Evolutionary conservation across 2,113 vertebrate genomes (phyloP), one percentile per base, ranked within the genome.

Genomic region (Butastur rufipennis): DNA sequence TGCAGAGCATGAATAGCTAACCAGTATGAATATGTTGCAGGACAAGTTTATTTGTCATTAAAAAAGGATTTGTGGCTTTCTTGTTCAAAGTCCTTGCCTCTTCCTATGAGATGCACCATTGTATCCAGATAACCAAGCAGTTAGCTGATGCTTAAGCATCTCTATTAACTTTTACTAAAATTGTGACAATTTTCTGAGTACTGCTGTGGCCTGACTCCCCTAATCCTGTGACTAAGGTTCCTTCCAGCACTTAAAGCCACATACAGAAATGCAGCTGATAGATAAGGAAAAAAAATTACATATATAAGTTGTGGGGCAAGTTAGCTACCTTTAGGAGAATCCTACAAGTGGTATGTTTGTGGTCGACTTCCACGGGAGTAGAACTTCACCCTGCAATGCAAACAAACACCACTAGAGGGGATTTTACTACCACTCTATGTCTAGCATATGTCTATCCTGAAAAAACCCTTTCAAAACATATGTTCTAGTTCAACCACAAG

Each of bases 371-470:
- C 19, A 1, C 14, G 21, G 31, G 52, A 56, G 26, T 1, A 56
- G 48, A 84, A 31, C 26, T 71, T 61, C 59, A 50, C 52, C 55
- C 61, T 96, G 96, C 94, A 93, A 67, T 90, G 65, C 92, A 86
- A 68, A 21, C 48, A 10, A 1, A 6, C 1, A 40, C 94, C 95
- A 47, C 97, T 93, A 97, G 96, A 95, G 96, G 97, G 96, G 80
- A 90, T 92, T 96, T 97, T 81, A 88, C 83, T 95, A 96, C 97
- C 96, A 83, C 86, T 91, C 86, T 91, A 93, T 81, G 43, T 50
- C 62, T 62, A 62, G 67, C n/a, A 1, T 63, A 23, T 2, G 55
- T 65, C 52, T 87, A 16, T 31, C 40, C 67, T 13, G 29, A 48
- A 81, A 84, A 55, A 84, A 55, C 26, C 45, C 59, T 82, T 38